These are phyloP conservation scores for Ypsolopha sequella DNA, from an alignment of 2,888 invertebrate genomes.

Conservation along the genomic window DNA sequence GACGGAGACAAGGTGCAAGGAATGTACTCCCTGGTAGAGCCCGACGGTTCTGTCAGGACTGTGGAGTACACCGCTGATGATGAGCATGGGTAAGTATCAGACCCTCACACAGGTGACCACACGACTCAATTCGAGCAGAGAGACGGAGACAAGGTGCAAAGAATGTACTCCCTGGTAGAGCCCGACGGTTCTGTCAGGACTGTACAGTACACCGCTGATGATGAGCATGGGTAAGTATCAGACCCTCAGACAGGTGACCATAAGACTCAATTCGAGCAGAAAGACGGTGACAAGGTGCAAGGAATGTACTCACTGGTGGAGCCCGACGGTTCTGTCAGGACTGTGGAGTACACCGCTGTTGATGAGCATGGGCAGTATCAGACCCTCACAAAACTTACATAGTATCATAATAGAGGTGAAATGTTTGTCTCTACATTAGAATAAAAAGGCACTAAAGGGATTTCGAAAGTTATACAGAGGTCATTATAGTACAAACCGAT, in stretches of 20 bases:
- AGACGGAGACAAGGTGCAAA: slow-evolving; percentile 74
- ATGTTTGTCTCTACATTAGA: too few relatives aligned
- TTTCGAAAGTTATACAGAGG: too few relatives aligned
- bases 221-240: slow-evolving; percentile 65
- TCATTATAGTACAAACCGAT: too few relatives aligned
- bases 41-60: too few relatives aligned
- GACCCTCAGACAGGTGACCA: too few relatives aligned
- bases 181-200: slow-evolving; percentile 74
- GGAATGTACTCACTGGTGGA: slow-evolving; percentile 75
- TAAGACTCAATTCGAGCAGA: slow-evolving; percentile 65
- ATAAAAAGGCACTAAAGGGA: too few relatives aligned
- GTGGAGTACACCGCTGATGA: too few relatives aligned
- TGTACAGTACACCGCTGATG: slow-evolving; percentile 73
- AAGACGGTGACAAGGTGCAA: slow-evolving; percentile 74
- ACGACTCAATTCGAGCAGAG: slow-evolving; percentile 72
- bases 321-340: slow-evolving; percentile 73
- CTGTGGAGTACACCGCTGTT: slow-evolving; percentile 74
- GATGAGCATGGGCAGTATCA: slow-evolving; percentile 66
- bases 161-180: slow-evolving; percentile 74
- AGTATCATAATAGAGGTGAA: too few relatives aligned
- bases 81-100: slow-evolving; percentile 39
- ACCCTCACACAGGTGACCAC: slow-evolving; percentile 73
- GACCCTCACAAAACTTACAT: too few relatives aligned
- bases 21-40: too few relatives aligned
- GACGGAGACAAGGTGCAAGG: too few relatives aligned